Percentiles rank a stretch among this genome's conserved stretches.
Conservation (phyloP, 2,113 vertebrate genomes). For the Micronycteris hirsuta region DNA sequence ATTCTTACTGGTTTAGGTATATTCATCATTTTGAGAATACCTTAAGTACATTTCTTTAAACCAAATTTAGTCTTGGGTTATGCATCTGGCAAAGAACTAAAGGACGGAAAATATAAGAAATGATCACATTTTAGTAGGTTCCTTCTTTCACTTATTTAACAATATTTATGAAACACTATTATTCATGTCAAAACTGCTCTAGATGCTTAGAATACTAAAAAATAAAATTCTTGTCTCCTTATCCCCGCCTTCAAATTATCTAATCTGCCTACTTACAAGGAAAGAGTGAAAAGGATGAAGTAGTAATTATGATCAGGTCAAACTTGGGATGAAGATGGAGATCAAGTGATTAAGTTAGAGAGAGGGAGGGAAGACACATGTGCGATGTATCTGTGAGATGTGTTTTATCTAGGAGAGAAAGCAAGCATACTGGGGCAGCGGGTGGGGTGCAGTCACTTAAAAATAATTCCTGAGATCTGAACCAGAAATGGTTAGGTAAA, state of each 20-base stretch:
- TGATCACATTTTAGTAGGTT: background rate
- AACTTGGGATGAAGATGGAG: background rate
- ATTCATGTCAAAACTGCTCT: background rate
- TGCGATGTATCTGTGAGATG: background rate
- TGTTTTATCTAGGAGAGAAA: background rate
- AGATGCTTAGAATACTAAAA: constrained; percentile 16
- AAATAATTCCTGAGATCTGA: background rate
- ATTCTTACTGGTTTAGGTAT: background rate
- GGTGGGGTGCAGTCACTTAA: background rate
- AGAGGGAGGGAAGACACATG: background rate
- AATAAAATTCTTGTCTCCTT: background rate
- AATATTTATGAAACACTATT: background rate
- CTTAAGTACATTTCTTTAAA: constrained; percentile 33
- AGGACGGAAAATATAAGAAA: background rate
- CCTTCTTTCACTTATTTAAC: constrained; percentile 3
- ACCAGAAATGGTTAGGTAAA: background rate
- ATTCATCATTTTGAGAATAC: constrained; percentile 17
- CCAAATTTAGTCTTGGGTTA: background rate
- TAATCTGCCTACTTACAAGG: background rate
- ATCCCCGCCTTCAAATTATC: background rate
- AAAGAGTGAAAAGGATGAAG: constrained; percentile 25
- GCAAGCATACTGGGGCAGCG: background rate
- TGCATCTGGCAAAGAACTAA: constrained; percentile 27
- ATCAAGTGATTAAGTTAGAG: background rate
- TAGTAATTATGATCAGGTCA: background rate